These are phyloP conservation scores for Cyphomyrus discorhynchus DNA, from an alignment of 2,113 vertebrate species.

Conservation along the genomic window DNA sequence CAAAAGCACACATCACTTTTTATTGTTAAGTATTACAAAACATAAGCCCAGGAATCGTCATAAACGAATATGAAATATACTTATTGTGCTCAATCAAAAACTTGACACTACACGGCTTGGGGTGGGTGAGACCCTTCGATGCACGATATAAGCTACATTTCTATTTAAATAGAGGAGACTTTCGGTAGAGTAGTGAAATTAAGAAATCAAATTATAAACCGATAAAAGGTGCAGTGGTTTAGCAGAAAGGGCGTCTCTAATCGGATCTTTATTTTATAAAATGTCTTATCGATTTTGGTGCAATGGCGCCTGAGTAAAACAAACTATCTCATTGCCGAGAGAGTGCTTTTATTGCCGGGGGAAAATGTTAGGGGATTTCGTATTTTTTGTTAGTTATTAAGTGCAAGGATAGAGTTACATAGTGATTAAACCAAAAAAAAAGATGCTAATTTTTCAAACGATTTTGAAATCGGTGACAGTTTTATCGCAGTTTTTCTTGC, in stretches of 20 bases:
- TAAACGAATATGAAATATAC: not conserved
- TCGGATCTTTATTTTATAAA: not conserved
- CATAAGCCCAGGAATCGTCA: not conserved
- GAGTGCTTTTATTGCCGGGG: not conserved
- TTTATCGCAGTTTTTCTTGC: not conserved
- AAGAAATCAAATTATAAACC: conserved; percentile 2
- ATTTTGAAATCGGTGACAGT: not conserved
- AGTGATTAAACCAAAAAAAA: not conserved
- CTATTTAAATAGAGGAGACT: not conserved
- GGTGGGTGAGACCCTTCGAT: not conserved
- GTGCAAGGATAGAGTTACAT: not conserved
- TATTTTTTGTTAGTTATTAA: not conserved
- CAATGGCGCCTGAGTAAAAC: not conserved
- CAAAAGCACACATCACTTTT: not conserved
- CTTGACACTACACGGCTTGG: not conserved
- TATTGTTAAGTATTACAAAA: not conserved
- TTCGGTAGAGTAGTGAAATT: not conserved
- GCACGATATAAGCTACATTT: not conserved
- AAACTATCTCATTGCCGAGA: not conserved
- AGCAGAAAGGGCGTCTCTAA: not conserved
- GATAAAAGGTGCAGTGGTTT: not conserved
- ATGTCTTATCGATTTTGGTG: conserved; percentile 2
- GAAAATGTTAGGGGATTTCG: not conserved
- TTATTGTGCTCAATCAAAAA: not conserved
- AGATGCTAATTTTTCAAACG: not conserved